phyloP scores from a whole-genome alignment of 53 echinoderm and acorn worm species.

The Henricia sp. region DNA sequence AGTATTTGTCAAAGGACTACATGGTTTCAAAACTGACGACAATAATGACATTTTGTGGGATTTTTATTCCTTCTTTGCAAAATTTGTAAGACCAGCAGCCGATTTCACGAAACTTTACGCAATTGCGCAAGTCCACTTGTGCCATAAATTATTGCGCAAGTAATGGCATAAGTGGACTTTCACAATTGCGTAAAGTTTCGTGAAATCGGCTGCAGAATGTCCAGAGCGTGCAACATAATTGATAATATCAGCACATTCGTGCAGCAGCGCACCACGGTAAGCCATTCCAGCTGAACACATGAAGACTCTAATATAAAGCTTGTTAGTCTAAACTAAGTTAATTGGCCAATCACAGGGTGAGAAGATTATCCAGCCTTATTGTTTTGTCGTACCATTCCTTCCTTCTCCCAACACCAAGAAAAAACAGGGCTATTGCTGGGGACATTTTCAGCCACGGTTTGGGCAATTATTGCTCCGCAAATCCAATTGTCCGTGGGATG shows the following conservation, averaged over 20 bases:
- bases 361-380: constrained; percentile 13
- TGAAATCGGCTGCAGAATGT: too few species aligned
- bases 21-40: too few species aligned
- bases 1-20: too few species aligned
- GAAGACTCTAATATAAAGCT: constrained; percentile 33
- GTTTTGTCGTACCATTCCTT: constrained; percentile 21
- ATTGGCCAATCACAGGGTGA: not conserved
- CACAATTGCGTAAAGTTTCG: too few species aligned
- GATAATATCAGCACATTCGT: not conserved
- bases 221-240: not conserved
- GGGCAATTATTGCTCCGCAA: constrained; percentile 32
- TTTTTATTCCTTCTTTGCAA: too few species aligned
- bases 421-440: not conserved
- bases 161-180: too few species aligned
- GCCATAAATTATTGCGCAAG: too few species aligned
- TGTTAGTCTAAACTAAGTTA: constrained; percentile 53
- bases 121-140: too few species aligned
- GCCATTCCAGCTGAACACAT: constrained; percentile 44
- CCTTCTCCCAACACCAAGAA: not conserved
- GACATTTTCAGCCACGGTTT: constrained; percentile 26
- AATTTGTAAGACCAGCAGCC: too few species aligned
- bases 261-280: constrained; percentile 11
- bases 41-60: too few species aligned
- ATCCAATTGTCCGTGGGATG: constrained; percentile 19
- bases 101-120: too few species aligned